phyloP scores from a whole-genome alignment of 2,888 invertebrate species.

The Pasiphila rectangulata region DNA sequence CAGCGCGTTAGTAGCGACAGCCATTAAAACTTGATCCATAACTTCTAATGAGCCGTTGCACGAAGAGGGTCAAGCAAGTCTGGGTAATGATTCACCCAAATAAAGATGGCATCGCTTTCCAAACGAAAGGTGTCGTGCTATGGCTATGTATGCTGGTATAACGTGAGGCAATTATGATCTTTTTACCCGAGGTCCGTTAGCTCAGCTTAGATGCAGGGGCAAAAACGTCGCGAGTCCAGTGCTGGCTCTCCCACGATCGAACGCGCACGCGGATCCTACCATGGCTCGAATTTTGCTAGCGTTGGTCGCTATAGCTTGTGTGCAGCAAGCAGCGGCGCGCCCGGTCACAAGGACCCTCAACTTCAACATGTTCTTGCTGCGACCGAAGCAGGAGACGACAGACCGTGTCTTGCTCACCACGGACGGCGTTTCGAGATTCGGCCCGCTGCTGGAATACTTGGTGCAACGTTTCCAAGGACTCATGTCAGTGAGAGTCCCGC shows the following conservation, averaged over 20 bases:
- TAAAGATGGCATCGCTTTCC: conserved; percentile 74
- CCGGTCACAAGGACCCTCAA: conserved; percentile 69
- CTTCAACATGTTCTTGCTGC: conserved; percentile 72
- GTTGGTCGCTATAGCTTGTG: conserved; percentile 52
- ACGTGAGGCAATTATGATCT: conserved; percentile 73
- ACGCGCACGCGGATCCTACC: conserved; percentile 47
- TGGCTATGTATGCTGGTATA: conserved; percentile 62
- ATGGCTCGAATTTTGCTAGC: conserved; percentile 50
- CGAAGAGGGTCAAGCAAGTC: conserved; percentile 40
- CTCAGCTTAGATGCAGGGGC: conserved; percentile 67
- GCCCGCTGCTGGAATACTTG: conserved; percentile 84
- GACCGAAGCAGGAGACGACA: conserved; percentile 54
- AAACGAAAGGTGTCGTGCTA: conserved; percentile 77
- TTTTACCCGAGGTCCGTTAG: conserved; percentile 77
- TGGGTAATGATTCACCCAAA: conserved; percentile 63
- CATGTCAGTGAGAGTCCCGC: conserved; percentile 84
- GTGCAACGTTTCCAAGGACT: conserved; percentile 86
- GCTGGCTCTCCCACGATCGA: conserved; percentile 51
- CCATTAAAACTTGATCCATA: conserved; percentile 42
- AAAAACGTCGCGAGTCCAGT: conserved; percentile 67
- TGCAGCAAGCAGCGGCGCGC: conserved; percentile 48
- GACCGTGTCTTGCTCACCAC: conserved; percentile 60
- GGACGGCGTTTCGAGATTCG: conserved; percentile 80
- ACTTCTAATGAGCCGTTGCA: conserved; percentile 16
- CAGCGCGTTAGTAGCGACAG: conserved; percentile 35